phyloP scores from a whole-genome alignment of 1,140 invertebrate species.

The Anagrus nilaparvatae region DNA sequence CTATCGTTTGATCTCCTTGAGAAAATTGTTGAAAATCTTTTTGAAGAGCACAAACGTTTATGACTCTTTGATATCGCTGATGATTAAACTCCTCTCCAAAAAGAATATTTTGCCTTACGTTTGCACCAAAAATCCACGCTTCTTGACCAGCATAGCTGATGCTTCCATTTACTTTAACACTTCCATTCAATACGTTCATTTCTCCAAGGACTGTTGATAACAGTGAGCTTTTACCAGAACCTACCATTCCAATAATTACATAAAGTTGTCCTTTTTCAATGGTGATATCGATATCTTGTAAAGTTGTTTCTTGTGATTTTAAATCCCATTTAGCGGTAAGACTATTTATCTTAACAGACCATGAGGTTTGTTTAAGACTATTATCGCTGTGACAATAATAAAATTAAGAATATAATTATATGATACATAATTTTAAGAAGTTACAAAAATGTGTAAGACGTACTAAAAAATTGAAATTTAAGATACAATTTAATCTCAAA shows the following conservation, averaged over 20 bases:
- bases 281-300: constrained; percentile 43
- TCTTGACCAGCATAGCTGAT: constrained; percentile 68
- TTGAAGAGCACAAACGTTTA: constrained; percentile 51
- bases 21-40: constrained; percentile 64
- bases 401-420: too few relatives aligned
- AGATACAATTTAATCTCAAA: not conserved
- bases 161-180: constrained; percentile 44
- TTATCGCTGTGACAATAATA: too few relatives aligned
- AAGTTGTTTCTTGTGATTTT: constrained; percentile 29
- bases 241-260: constrained; percentile 54
- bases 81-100: constrained; percentile 57
- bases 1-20: constrained; percentile 64
- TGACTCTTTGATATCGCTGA: constrained; percentile 49
- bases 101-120: constrained; percentile 62
- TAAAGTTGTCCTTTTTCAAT: constrained; percentile 47
- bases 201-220: constrained; percentile 47
- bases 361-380: too few relatives aligned
- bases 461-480: not conserved
- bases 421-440: not conserved
- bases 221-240: constrained; percentile 51
- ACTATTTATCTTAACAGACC: constrained; percentile 38
- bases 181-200: constrained; percentile 33
- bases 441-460: not conserved
- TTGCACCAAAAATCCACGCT: constrained; percentile 58
- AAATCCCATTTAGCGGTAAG: constrained; percentile 44